A percentile compares a stretch with the other conserved stretches of the same genome.
Conservation (phyloP, 2,797 vertebrate species). For the Ataeniobius toweri region DNA sequence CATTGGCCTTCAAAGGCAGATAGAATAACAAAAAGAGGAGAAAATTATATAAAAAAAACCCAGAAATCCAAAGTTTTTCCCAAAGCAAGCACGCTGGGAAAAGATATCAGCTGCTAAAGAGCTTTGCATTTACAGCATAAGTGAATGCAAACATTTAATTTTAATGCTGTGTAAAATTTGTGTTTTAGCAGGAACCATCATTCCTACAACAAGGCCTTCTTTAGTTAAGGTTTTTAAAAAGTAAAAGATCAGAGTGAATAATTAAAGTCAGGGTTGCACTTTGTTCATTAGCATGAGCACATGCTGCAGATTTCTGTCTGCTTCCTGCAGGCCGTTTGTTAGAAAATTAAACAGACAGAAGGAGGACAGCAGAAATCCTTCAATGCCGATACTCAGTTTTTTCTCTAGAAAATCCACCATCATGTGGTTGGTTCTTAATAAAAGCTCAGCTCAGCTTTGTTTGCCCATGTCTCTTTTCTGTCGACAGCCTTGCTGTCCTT, state of each 20-base stretch:
- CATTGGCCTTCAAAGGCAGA: constrained; percentile 30
- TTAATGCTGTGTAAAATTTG: background rate
- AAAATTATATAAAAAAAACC: background rate
- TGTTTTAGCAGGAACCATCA: background rate
- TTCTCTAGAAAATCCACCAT: background rate
- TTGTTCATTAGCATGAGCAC: background rate
- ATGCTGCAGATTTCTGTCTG: constrained; percentile 3
- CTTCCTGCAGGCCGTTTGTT: constrained; percentile 12
- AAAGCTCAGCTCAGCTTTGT: constrained; percentile 9
- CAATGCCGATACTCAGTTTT: background rate
- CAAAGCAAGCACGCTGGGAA: background rate
- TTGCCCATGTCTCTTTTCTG: constrained; percentile 19
- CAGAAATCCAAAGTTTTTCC: constrained; percentile 1
- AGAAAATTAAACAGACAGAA: constrained; percentile 26
- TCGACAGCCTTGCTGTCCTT: constrained; percentile 23
- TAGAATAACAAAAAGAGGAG: constrained; percentile 59
- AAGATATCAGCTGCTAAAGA: background rate
- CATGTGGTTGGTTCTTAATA: constrained; percentile 7
- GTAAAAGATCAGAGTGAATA: constrained; percentile 37
- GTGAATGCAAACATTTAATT: background rate
- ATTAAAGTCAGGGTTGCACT: constrained; percentile 13
- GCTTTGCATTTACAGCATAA: background rate
- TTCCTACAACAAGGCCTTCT: background rate
- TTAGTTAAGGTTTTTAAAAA: background rate
- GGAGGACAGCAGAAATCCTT: constrained; percentile 11